A percentile compares a stretch with the other conserved stretches of the same genome.
These are phyloP conservation scores for Ericerus pela DNA, from an alignment of 1,140 invertebrate genomes.

Conservation along the genomic window DNA sequence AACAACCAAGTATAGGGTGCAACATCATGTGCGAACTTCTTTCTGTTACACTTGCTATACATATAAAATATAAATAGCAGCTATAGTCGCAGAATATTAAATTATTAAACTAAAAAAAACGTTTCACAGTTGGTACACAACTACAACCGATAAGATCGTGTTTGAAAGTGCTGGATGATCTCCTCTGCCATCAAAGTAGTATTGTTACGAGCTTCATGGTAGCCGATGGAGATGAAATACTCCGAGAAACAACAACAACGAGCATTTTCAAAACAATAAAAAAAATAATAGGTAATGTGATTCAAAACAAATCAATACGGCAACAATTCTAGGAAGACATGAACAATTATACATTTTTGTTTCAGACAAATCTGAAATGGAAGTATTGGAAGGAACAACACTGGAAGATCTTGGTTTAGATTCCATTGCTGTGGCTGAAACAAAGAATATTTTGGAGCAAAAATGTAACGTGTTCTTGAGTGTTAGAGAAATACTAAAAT, in stretches of 20 bases:
- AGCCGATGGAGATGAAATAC: not conserved
- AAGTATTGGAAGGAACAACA: not conserved
- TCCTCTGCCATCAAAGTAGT: not conserved
- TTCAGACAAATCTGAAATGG: not conserved
- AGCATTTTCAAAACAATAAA: not conserved
- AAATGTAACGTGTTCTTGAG: not conserved
- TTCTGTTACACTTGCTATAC: too few relatives aligned
- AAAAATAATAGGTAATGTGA: not conserved
- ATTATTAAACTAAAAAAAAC: not conserved
- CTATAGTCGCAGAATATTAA: too few relatives aligned
- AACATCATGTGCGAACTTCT: too few relatives aligned
- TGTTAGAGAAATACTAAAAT: not conserved
- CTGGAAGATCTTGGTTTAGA: not conserved
- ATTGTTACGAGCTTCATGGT: not conserved
- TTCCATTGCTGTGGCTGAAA: not conserved
- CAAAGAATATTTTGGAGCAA: not conserved
- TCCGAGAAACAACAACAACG: not conserved
- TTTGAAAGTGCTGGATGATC: not conserved
- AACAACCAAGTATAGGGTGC: too few relatives aligned
- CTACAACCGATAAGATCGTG: constrained; percentile 2
- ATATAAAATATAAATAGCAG: too few relatives aligned
- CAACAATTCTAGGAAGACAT: not conserved
- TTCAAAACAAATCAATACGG: not conserved
- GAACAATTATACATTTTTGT: not conserved
- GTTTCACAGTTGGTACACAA: not conserved